Base-by-base conservation (phyloP, 1,140 invertebrate genomes). In the Drosophila elegans region DNA sequence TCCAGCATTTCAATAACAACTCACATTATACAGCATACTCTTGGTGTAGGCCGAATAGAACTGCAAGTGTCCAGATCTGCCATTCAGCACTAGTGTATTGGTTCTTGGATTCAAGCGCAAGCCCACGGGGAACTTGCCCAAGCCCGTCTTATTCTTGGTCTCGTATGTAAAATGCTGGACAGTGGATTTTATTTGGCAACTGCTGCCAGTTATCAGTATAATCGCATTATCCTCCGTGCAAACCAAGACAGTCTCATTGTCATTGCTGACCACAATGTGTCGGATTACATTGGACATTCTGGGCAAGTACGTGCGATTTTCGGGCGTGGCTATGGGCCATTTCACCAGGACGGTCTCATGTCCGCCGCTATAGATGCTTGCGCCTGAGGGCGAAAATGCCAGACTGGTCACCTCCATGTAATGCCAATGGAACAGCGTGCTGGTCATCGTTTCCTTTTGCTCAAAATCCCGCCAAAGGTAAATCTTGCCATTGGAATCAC, bases 311-410 rank as follows among this genome's bases (percentile, higher is more conserved):
- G 94, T 92, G 74, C 94, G 95, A 12, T 94, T 90, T 7, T 93
- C 91, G 1, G 66, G 73, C 13, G 46, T 68, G 4, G 60, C 27
- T 32, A 95, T 54, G 45, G 94, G 92, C 97, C 97, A 98, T 92
- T 96, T 96, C 0, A 97, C 96, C 51, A 98, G 88, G 0, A 96
- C 96, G 89, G 95, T 94, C 92, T 98, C 97, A 55, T 94, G 94
- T 13, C 96, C 97, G 36, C 96, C 96, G 81, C 96, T 97, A 69
- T 95, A 96, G 84, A 98, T 92, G 64, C 90, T 80, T 45, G 93
- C 93, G 93, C 96, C 96, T 74, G 94, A 94, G 59, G 93, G 89
- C 39, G 96, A 95, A 85, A 97, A 97, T 4, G 92, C 92, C 13
- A 97, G 88, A 88, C 95, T 95, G 44, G 93, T 93, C 1, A 97